Evolutionary conservation across 2,888 invertebrate genomes (phyloP).

Genomic region (Leptinotarsa haldemani): DNA sequence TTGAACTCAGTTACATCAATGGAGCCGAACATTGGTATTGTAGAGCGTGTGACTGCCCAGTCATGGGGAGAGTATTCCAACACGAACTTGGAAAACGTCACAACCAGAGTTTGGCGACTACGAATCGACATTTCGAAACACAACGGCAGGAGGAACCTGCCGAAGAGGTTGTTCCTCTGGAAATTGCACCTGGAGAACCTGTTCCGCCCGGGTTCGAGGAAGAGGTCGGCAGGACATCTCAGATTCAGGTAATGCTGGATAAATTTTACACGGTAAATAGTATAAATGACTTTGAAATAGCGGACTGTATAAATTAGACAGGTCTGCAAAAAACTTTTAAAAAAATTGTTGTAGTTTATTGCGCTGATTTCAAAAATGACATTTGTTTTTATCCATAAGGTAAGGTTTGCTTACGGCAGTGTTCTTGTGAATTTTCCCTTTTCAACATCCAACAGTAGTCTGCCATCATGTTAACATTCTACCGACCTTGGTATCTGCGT

Average conservation of each 20-base stretch:
- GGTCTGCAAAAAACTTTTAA: too few species aligned
- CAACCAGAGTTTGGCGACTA: constrained; percentile 50
- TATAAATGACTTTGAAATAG: too few species aligned
- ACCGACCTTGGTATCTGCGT: too few species aligned
- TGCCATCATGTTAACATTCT: too few species aligned
- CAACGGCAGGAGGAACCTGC: constrained; percentile 27
- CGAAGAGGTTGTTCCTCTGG: constrained; percentile 48
- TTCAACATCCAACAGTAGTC: too few species aligned
- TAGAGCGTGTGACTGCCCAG: constrained; percentile 62
- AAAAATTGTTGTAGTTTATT: too few species aligned
- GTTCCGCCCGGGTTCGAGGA: constrained; percentile 79
- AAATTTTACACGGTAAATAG: too few species aligned
- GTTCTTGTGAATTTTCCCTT: too few species aligned
- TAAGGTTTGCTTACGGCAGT: too few species aligned
- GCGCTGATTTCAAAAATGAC: too few species aligned
- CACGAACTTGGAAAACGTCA: constrained; percentile 64
- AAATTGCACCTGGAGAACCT: constrained; percentile 74
- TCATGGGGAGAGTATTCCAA: constrained; percentile 63
- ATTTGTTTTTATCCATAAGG: too few species aligned
- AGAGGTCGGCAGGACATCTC: constrained; percentile 65
- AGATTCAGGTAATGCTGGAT: constrained; percentile 58
- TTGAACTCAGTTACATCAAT: constrained; percentile 59
- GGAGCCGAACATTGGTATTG: constrained; percentile 63
- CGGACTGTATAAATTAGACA: too few species aligned
- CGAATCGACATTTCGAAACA: constrained; percentile 37